Evolutionary conservation across 2,113 vertebrate species (phyloP).

Genomic region (Ahaetulla prasina): DNA sequence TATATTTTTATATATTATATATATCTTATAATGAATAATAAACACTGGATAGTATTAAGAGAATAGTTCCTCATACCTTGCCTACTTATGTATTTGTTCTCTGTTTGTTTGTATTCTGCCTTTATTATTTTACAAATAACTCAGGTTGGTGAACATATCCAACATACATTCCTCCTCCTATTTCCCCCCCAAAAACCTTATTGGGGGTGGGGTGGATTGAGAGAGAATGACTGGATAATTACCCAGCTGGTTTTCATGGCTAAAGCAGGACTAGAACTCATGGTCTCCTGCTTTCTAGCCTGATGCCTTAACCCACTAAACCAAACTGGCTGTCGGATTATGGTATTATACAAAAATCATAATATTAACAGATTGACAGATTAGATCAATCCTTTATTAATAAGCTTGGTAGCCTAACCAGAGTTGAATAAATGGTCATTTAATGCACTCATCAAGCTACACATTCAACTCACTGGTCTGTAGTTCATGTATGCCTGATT

Average conservation of each 20-base stretch:
- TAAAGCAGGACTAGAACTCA: too few species aligned
- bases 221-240: too few species aligned
- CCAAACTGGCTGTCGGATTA: not conserved
- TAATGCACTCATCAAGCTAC: too few species aligned
- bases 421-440: not conserved
- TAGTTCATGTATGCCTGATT: not conserved
- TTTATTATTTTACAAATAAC: not conserved
- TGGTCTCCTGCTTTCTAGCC: too few species aligned
- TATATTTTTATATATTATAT: too few species aligned
- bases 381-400: not conserved
- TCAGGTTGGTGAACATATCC: not conserved
- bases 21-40: not conserved
- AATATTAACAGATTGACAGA: not conserved
- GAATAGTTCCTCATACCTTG: not conserved
- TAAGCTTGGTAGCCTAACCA: not conserved
- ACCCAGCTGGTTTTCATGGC: too few species aligned
- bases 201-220: too few species aligned
- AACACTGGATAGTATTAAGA: not conserved
- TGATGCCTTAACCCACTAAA: not conserved
- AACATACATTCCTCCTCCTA: not conserved
- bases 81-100: not conserved
- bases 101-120: not conserved
- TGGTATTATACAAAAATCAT: not conserved
- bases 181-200: too few species aligned
- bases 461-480: not conserved